These are phyloP conservation scores for Acronicta psi DNA, from an alignment of 2,888 invertebrate species.

Conservation along the genomic window DNA sequence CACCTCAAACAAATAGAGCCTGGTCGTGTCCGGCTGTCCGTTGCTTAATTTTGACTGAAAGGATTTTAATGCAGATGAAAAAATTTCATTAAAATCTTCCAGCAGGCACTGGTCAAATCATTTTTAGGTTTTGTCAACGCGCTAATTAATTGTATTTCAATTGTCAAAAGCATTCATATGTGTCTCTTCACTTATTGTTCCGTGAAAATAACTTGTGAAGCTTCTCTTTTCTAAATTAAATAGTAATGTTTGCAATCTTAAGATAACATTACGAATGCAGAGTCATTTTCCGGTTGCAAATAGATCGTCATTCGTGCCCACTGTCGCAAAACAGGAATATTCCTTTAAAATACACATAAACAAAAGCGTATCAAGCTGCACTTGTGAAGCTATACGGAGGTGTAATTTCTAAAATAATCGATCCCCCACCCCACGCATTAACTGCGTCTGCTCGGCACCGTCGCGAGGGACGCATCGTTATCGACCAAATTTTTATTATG, in stretches of 20 bases:
- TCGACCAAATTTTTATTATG: constrained; percentile 86
- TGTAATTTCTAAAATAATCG: constrained; percentile 79
- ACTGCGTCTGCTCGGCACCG: constrained; percentile 67
- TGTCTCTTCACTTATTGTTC: too few species aligned
- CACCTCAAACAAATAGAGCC: too few species aligned
- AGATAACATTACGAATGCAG: too few species aligned
- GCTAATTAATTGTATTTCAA: too few species aligned
- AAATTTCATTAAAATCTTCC: too few species aligned
- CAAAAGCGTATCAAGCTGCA: constrained; percentile 47
- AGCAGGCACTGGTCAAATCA: too few species aligned
- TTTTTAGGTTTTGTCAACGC: too few species aligned
- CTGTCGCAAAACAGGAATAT: constrained; percentile 10
- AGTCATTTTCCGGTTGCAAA: neutral
- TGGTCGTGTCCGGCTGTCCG: too few species aligned
- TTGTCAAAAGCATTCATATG: too few species aligned
- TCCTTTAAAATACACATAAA: constrained; percentile 44
- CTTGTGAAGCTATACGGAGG: constrained; percentile 50
- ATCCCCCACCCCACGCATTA: constrained; percentile 75
- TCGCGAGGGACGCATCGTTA: constrained; percentile 76
- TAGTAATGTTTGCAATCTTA: neutral
- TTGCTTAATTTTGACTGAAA: too few species aligned
- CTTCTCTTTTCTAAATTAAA: neutral
- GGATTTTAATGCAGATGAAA: too few species aligned
- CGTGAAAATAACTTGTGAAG: neutral
- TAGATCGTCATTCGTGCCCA: constrained; percentile 1